Percentiles rank a stretch among this genome's conserved stretches.
Evolutionary conservation across 2,797 vertebrate genomes (phyloP).

Genomic region (Chromis chromis): DNA sequence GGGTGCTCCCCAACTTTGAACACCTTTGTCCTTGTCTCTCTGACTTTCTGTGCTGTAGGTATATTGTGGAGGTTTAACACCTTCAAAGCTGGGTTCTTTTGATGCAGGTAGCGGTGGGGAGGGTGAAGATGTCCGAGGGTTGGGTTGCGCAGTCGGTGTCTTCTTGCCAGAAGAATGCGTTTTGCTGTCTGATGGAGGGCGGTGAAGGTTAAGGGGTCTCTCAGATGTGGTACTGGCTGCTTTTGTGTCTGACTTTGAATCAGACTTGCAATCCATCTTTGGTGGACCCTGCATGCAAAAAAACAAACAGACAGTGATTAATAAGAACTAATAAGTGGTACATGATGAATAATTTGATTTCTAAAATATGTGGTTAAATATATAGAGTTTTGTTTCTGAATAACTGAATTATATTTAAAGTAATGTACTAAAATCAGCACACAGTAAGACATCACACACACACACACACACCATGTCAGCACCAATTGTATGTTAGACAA

Average conservation of each 20-base stretch:
- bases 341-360: not conserved
- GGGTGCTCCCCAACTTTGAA: conserved; percentile 90
- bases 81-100: conserved; percentile 80
- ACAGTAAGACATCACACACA: not conserved
- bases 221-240: conserved; percentile 71
- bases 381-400: not conserved
- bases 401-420: not conserved
- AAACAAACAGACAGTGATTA: conserved; percentile 9
- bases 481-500: not conserved
- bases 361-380: not conserved
- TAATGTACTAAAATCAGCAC: not conserved
- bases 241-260: conserved; percentile 83
- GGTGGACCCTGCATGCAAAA: conserved; percentile 77
- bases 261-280: conserved; percentile 85
- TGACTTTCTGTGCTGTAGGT: conserved; percentile 76
- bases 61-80: conserved; percentile 80
- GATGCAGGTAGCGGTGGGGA: conserved; percentile 63
- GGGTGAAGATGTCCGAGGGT: conserved; percentile 72
- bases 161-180: conserved; percentile 84
- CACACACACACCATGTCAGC: not conserved
- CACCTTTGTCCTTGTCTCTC: conserved; percentile 88
- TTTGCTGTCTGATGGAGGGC: conserved; percentile 81
- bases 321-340: not conserved
- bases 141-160: conserved; percentile 72
- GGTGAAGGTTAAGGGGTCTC: conserved; percentile 85